Evolutionary conservation across 2,797 vertebrate genomes (phyloP).

Genomic region (Protonibea diacanthus): DNA sequence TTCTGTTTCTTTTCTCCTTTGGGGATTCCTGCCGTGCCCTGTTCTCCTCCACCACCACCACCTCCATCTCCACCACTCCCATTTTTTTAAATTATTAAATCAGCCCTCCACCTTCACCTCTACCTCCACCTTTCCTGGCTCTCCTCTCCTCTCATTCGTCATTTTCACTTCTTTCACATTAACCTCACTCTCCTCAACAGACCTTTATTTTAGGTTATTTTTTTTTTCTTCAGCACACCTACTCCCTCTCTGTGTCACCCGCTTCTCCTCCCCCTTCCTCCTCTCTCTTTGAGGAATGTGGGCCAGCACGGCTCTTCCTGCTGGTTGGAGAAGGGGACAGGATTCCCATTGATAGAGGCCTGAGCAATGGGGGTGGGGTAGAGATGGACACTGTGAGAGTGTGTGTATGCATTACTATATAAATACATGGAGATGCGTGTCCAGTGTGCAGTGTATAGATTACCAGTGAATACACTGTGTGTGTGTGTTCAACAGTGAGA

Average conservation of each 20-base stretch:
- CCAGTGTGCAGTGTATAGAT: slow-evolving; percentile 72
- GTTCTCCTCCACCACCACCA: slow-evolving; percentile 28
- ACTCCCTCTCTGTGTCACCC: slow-evolving; percentile 53
- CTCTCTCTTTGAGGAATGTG: slow-evolving; percentile 82
- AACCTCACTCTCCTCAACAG: slow-evolving; percentile 19
- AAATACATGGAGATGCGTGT: slow-evolving; percentile 70
- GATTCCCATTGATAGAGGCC: slow-evolving; percentile 86
- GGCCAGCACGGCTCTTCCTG: slow-evolving; percentile 81
- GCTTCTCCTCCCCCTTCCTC: slow-evolving; percentile 58
- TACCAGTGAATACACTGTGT: slow-evolving; percentile 74
- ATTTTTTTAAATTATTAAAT: background rate
- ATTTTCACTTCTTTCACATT: slow-evolving; percentile 3
- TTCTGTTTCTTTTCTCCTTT: slow-evolving; percentile 63
- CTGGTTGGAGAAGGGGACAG: slow-evolving; percentile 80
- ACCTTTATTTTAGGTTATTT: slow-evolving; percentile 21
- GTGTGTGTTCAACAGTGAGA: slow-evolving; percentile 57
- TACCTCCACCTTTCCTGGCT: background rate
- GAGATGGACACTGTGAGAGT: slow-evolving; percentile 68
- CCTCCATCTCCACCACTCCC: background rate
- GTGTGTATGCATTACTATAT: slow-evolving; percentile 64
- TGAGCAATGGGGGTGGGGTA: slow-evolving; percentile 70
- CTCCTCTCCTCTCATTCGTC: background rate
- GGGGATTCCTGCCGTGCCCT: slow-evolving; percentile 52
- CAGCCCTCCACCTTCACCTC: background rate
- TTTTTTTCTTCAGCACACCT: slow-evolving; percentile 27